Conservation (phyloP, 2,797 vertebrate species). For the Danio aesculapii region DNA sequence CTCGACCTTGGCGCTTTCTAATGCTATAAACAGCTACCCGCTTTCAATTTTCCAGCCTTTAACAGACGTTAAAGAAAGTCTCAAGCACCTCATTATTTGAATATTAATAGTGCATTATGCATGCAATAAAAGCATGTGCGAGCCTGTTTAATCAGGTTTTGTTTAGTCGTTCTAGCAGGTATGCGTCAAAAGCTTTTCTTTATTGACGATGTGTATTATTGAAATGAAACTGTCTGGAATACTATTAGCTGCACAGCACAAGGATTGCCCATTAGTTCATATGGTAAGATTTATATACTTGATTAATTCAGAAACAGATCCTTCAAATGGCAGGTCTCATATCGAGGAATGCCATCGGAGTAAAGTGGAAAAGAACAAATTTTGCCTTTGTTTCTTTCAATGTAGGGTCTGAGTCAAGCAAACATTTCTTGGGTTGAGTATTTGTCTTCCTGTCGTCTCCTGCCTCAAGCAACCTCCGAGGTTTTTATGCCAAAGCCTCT, state of each 20-base stretch:
- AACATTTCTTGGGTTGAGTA: conserved; percentile 30
- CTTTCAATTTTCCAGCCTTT: conserved; percentile 49
- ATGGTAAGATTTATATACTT: conserved; percentile 15
- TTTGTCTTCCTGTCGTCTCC: conserved; percentile 31
- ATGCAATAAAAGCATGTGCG: conserved; percentile 43
- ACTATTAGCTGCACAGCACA: conserved; percentile 11
- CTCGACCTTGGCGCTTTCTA: conserved; percentile 59
- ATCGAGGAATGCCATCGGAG: conserved; percentile 14
- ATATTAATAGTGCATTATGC: conserved; percentile 58
- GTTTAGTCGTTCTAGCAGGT: conserved; percentile 24
- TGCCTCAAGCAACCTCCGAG: conserved; percentile 31
- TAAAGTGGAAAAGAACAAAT: conserved; percentile 4
- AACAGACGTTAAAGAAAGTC: conserved; percentile 53
- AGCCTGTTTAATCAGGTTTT: conserved; percentile 42
- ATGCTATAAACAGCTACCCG: conserved; percentile 51
- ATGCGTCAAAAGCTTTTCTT: conserved; percentile 13
- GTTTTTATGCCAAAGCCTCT: conserved; percentile 9
- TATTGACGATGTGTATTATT: neutral
- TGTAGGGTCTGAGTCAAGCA: conserved; percentile 18
- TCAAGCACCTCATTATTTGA: conserved; percentile 55
- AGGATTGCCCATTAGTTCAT: conserved; percentile 26
- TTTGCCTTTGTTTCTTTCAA: conserved; percentile 20
- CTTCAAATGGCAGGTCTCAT: neutral
- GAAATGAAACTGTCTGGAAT: conserved; percentile 25
- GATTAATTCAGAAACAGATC: conserved; percentile 35